Evolutionary conservation across 30 jellyfish, hydroid and myxozoan genomes (phyloP).

Genomic region (Rhopilema esculentum): DNA sequence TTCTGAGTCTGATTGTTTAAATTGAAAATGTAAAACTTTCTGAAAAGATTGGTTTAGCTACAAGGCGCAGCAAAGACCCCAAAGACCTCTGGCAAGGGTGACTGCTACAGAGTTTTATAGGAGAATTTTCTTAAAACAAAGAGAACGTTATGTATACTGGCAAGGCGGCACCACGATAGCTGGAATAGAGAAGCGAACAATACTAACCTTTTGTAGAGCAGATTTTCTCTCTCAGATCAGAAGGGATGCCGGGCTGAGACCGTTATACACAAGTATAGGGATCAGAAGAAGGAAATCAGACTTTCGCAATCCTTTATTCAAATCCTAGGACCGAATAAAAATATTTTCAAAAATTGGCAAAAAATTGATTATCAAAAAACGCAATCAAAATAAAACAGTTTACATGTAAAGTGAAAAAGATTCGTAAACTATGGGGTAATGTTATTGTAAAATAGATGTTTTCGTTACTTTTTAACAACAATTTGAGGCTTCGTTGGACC

Average conservation of each 20-base stretch:
- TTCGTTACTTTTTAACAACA: not conserved
- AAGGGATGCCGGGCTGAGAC: not conserved
- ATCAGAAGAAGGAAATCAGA: constrained; percentile 33
- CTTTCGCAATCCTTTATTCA: constrained; percentile 25
- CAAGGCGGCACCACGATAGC: too few species aligned
- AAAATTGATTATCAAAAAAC: not conserved
- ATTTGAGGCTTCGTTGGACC: not conserved
- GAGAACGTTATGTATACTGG: too few species aligned
- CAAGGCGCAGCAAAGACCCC: too few species aligned
- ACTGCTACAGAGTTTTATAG: too few species aligned
- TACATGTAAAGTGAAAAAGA: not conserved
- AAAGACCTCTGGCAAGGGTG: too few species aligned
- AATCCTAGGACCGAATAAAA: not conserved
- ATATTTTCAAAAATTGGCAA: not conserved
- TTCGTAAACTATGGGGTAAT: not conserved
- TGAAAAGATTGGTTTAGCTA: too few species aligned
- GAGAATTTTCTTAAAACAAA: too few species aligned
- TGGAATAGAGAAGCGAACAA: too few species aligned
- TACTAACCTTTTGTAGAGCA: not conserved
- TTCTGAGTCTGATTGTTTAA: too few species aligned
- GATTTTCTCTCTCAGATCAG: not conserved
- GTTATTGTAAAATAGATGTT: not conserved
- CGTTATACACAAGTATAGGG: constrained; percentile 21
- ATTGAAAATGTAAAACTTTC: too few species aligned
- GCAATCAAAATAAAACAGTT: not conserved